A percentile compares a stretch with the other conserved stretches of the same genome.
These are phyloP conservation scores for Phoronis australis DNA, from an alignment of 2,888 invertebrate species.

Conservation along the genomic window DNA sequence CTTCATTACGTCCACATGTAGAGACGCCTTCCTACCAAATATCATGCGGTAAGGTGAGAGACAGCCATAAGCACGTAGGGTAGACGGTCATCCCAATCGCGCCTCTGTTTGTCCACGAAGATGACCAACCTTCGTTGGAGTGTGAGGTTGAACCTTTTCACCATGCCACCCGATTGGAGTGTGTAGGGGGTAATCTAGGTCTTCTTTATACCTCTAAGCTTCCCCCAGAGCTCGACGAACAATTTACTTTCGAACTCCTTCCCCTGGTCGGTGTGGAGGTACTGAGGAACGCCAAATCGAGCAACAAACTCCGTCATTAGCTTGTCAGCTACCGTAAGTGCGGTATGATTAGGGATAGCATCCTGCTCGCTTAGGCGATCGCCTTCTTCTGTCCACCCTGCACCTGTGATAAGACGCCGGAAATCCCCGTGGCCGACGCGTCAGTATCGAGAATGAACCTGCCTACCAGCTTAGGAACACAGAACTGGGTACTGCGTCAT, in stretches of 20 bases:
- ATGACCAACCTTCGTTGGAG: constrained; percentile 14
- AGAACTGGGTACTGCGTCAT: too few relatives aligned
- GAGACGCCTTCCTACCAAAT: constrained; percentile 8
- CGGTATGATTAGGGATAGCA: constrained; percentile 13
- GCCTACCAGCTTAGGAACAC: too few relatives aligned
- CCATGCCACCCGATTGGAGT: constrained; percentile 15
- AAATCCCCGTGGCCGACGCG: too few relatives aligned
- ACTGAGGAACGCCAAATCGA: constrained; percentile 12
- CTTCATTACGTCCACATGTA: constrained; percentile 9
- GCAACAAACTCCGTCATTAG: constrained; percentile 13
- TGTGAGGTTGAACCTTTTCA: constrained; percentile 14
- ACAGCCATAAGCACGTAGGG: constrained; percentile 11
- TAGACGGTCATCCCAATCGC: constrained; percentile 15
- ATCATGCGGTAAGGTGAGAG: constrained; percentile 9
- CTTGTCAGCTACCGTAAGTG: constrained; percentile 11
- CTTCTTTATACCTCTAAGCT: constrained; percentile 14
- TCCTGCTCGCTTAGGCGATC: constrained; percentile 12
- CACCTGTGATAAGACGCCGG: too few relatives aligned
- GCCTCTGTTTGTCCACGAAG: constrained; percentile 12
- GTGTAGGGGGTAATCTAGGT: constrained; percentile 15
- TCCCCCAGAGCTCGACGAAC: constrained; percentile 9
- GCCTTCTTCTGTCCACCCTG: too few relatives aligned
- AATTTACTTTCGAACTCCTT: too few relatives aligned
- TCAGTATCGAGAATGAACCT: too few relatives aligned
- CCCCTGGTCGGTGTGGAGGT: too few relatives aligned